phyloP scores from a whole-genome alignment of 1,140 invertebrate species.

The Hesperophylax magnus region DNA sequence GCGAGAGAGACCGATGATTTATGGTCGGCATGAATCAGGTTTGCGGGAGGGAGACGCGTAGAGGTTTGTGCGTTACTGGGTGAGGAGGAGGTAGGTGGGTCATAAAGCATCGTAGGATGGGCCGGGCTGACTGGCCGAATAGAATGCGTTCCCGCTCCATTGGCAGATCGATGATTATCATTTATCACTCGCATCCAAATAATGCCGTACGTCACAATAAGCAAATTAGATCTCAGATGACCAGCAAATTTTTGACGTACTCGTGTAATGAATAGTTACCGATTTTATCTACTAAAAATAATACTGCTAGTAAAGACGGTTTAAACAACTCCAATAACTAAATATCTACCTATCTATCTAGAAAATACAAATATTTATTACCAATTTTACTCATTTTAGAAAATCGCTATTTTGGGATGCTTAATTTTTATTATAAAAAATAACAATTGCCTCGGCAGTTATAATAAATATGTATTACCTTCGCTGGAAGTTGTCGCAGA shows the following conservation, averaged over 20 bases:
- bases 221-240: neutral
- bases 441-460: too few species aligned
- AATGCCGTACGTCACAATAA: neutral
- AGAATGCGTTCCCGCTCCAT: conserved; percentile 1
- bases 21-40: conserved; percentile 23
- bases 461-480: too few species aligned
- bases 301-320: neutral
- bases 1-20: conserved; percentile 37
- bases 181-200: conserved; percentile 1
- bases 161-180: conserved; percentile 28
- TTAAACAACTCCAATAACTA: neutral
- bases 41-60: conserved; percentile 23
- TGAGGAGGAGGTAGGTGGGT: conserved; percentile 52
- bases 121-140: conserved; percentile 8
- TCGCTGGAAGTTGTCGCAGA: too few species aligned
- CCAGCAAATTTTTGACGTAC: neutral
- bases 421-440: too few species aligned
- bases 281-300: neutral
- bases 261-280: neutral
- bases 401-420: too few species aligned
- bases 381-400: too few species aligned
- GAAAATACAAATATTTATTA: neutral
- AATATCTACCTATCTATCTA: too few species aligned
- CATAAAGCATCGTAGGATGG: conserved; percentile 56
- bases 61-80: neutral